Base-by-base conservation (phyloP, 2,888 invertebrate genomes). In the Drosophila cracens region DNA sequence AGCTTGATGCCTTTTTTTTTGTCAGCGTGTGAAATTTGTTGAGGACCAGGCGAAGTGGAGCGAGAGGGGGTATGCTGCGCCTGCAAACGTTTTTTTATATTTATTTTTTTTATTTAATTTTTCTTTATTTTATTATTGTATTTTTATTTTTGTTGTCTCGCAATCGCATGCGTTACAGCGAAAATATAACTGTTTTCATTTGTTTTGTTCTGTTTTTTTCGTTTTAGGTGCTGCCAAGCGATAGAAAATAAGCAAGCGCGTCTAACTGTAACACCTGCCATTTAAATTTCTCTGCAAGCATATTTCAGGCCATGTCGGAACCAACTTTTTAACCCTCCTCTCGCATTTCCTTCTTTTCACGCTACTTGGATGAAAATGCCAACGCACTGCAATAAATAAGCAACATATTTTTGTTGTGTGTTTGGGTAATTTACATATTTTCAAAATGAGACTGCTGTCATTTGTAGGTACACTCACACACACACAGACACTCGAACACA, bases 371-470 rank as follows among this genome's bases (percentile, higher is more conserved):
- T 80, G 69, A 56, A 71, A 83, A 76, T 86, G 74, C 83, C 86
- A 86, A 81, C 89, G 86, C 89, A 86, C 74, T 68, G 36, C 48
- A 67, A 67, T 58, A 51, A 38, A 49, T 51, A 48, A 60, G 29
- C 31, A 67, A 70, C 74, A 75, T 56, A 46, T 46, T 46, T 46
- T 16, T 25, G 46, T 71, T 67, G 69, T 71, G 34, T 60, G 59
- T 74, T 74, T 64, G 61, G 59, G 77, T 72, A 73, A 82, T 85
- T 89, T 87, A 76, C 78, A 89, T 85, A 85, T 85, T 82, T 84
- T 82, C 57, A 65, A 76, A 89, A 84, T 80, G 77, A 79, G 76
- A 61, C 56, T 72, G 58, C 60, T 63, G 68, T 48, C 73, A 76
- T 79, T 75, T 81, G 68, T 72, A 76, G 73, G 54, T 61, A 70